Evolutionary conservation across 2,113 vertebrate species (phyloP), one percentile per base, ranked within the genome.

Genomic region (Salvelinus fontinalis): DNA sequence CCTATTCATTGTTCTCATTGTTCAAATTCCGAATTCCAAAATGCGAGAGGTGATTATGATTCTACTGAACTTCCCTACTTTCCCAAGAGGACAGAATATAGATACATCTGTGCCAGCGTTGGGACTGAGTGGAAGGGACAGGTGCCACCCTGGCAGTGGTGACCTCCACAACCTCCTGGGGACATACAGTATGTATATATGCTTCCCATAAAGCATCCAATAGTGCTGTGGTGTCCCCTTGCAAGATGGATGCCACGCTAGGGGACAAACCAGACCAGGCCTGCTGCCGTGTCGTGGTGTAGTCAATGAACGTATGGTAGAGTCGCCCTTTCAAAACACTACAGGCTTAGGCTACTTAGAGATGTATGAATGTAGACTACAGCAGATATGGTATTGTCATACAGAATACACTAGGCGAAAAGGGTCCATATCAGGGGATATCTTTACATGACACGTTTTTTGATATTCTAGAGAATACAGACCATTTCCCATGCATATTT

Each of bases 191-290:
- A 44, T 44, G 39, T 11, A 11, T 44, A 86, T 91, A 89, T 89
- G 85, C 86, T 89, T 89, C 85, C 82, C 87, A 86, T 83, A 79
- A 89, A 89, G 85, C 86, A 89, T 89, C 86, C 83, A 86, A 86
- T 82, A 80, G 87, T 84, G 74, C 89, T 90, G 89, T 91, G 74
- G 90, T 90, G 88, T 91, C 88, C 67, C 11, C 83, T 93, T 93
- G 86, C 88, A 88, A 84, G 73, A 88, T 81, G 84, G 86, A 83
- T 79, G 79, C 81, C 66, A 14, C 3, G 20, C 20, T 11, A 48
- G 71, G 77, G 87, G 75, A 84, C 82, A 77, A 82, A 80, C 85
- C 87, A 86, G 88, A 88, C 85, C 4, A 54, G 86, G 90, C 89
- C 79, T 71, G 31, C 71, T 76, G 48, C 77, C 73, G 80, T 79